Conservation (phyloP, 2,797 vertebrate species). For the Tauraco hartlaubi region DNA sequence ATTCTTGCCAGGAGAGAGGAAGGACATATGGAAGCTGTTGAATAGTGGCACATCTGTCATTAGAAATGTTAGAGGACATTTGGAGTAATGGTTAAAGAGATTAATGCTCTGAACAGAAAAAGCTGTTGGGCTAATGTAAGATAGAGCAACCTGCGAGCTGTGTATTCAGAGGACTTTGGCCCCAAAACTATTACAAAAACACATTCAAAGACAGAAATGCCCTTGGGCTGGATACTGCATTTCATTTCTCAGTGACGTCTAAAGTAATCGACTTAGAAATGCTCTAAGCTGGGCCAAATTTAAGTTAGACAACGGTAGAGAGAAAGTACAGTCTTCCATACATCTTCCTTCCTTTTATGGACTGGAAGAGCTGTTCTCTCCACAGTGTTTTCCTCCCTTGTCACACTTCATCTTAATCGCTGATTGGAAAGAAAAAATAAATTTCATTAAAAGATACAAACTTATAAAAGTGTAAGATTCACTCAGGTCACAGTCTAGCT, state of each 20-base stretch:
- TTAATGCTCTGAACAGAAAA: not conserved
- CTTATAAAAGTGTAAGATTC: not conserved
- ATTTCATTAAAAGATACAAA: not conserved
- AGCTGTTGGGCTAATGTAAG: not conserved
- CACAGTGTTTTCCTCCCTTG: not conserved
- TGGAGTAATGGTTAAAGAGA: not conserved
- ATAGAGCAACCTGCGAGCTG: not conserved
- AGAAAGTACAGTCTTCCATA: not conserved
- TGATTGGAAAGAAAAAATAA: not conserved
- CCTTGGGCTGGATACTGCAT: not conserved
- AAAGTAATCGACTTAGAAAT: not conserved
- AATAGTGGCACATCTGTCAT: not conserved
- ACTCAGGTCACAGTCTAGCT: not conserved
- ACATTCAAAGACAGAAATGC: not conserved
- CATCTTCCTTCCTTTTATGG: not conserved
- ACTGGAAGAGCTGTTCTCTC: not conserved
- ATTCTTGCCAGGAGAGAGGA: slow-evolving; percentile 19
- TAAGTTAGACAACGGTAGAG: not conserved
- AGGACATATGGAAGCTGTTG: slow-evolving; percentile 1
- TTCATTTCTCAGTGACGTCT: not conserved
- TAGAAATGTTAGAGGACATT: slow-evolving; percentile 26
- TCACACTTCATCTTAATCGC: not conserved
- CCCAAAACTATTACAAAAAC: not conserved
- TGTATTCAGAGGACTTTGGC: not conserved
- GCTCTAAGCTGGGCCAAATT: not conserved